These are phyloP conservation scores for Nannospalax galili DNA, from an alignment of 2,113 vertebrate species.

Conservation along the genomic window DNA sequence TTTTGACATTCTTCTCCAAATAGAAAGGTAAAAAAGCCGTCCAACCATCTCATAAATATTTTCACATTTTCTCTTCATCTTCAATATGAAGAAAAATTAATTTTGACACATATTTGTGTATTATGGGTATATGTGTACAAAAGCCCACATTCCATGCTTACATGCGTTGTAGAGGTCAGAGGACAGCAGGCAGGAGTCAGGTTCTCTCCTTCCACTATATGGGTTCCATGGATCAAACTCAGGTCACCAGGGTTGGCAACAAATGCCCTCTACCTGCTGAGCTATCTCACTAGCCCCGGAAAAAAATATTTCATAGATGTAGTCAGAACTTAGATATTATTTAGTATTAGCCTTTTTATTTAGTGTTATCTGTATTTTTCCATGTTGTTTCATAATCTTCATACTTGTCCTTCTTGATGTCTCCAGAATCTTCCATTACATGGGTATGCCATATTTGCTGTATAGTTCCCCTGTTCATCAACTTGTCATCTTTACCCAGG, in stretches of 20 bases:
- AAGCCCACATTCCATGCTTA: neutral
- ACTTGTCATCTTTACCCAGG: neutral
- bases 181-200: neutral
- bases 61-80: conserved; percentile 48
- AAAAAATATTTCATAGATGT: neutral
- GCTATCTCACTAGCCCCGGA: neutral
- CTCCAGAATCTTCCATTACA: neutral
- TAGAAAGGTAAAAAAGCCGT: conserved; percentile 1
- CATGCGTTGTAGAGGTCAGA: neutral
- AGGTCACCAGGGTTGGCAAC: neutral
- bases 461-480: neutral
- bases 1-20: conserved; percentile 57
- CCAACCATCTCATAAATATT: neutral
- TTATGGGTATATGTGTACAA: neutral
- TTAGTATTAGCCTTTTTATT: conserved; percentile 28
- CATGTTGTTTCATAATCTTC: neutral
- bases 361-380: neutral
- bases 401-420: neutral
- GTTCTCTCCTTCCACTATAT: neutral
- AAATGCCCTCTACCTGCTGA: too few species aligned
- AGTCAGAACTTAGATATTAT: neutral
- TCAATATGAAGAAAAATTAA: conserved; percentile 10
- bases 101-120: neutral
- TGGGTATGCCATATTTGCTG: neutral
- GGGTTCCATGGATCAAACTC: neutral